These are phyloP conservation scores for Anarsia innoxiella DNA, from an alignment of 2,888 invertebrate species.

Conservation along the genomic window DNA sequence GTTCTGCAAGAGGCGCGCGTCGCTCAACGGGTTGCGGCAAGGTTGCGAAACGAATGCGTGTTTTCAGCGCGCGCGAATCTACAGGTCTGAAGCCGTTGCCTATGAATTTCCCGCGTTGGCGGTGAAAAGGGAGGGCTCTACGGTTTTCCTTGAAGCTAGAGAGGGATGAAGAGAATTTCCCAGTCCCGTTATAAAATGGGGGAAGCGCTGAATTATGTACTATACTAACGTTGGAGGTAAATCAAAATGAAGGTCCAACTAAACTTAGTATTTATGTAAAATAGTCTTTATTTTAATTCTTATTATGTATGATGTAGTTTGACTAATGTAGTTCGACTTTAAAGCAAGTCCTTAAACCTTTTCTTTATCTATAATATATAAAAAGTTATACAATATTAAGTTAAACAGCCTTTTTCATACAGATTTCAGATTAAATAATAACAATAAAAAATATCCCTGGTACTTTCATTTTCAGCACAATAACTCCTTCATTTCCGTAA, in stretches of 20 bases:
- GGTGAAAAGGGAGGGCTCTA: slow-evolving; percentile 27
- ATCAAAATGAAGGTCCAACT: not conserved
- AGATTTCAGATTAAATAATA: too few relatives aligned
- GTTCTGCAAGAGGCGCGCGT: too few relatives aligned
- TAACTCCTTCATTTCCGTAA: too few relatives aligned
- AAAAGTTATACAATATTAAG: too few relatives aligned
- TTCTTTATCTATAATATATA: too few relatives aligned
- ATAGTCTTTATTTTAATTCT: too few relatives aligned
- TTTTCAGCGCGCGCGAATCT: slow-evolving; percentile 48
- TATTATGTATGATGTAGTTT: too few relatives aligned
- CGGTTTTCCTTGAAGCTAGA: slow-evolving; percentile 21
- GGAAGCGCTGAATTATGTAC: slow-evolving; percentile 36
- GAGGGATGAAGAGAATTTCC: slow-evolving; percentile 28
- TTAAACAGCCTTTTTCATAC: too few relatives aligned
- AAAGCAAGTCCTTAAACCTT: too few relatives aligned
- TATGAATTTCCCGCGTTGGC: slow-evolving; percentile 52
- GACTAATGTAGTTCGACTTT: too few relatives aligned
- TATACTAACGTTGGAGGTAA: slow-evolving; percentile 6
- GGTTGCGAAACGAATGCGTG: slow-evolving; percentile 41
- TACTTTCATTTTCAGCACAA: too few relatives aligned
- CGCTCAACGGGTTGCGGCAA: slow-evolving; percentile 14
- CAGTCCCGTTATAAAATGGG: slow-evolving; percentile 26
- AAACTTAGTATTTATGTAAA: not conserved
- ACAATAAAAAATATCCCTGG: too few relatives aligned
- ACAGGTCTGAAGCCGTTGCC: slow-evolving; percentile 61